Evolutionary conservation across 2,888 invertebrate genomes (phyloP).

Genomic region (Hirtodrosophila histrioides): DNA sequence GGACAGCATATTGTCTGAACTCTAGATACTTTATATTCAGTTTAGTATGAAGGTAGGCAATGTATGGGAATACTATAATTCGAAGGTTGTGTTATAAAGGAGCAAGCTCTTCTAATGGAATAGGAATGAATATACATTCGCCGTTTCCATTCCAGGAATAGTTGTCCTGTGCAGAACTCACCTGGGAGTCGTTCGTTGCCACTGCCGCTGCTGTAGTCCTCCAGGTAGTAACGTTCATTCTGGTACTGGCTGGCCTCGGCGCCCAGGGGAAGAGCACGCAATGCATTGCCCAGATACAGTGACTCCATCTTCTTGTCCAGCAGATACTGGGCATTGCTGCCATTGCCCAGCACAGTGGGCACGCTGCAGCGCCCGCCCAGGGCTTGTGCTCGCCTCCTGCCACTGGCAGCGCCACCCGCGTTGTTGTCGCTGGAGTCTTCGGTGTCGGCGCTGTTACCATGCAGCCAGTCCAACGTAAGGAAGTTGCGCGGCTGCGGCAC

Average conservation of each 20-base stretch:
- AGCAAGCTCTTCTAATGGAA: too few relatives aligned
- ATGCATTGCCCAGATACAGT: conserved; percentile 82
- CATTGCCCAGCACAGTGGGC: conserved; percentile 72
- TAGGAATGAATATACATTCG: too few relatives aligned
- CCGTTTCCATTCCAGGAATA: too few relatives aligned
- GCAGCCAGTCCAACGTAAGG: conserved; percentile 81
- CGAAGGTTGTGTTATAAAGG: too few relatives aligned
- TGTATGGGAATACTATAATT: too few relatives aligned
- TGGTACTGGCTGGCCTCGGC: conserved; percentile 84
- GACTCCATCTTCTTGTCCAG: conserved; percentile 84
- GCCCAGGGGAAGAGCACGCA: conserved; percentile 82
- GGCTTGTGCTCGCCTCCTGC: conserved; percentile 43
- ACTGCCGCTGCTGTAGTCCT: conserved; percentile 82
- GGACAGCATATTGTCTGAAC: too few relatives aligned
- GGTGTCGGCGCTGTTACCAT: conserved; percentile 78
- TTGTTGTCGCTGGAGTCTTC: conserved; percentile 81
- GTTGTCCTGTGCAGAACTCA: conserved; percentile 23
- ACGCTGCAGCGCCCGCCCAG: conserved; percentile 82
- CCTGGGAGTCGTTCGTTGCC: conserved; percentile 81
- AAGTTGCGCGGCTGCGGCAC: conserved; percentile 78
- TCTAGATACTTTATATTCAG: too few relatives aligned
- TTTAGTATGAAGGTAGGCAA: too few relatives aligned
- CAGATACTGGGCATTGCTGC: conserved; percentile 80
- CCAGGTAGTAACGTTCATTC: conserved; percentile 83
- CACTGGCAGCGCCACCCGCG: conserved; percentile 48